Percentiles rank a stretch among this genome's conserved stretches.
Conservation (phyloP, 2,113 vertebrate genomes). For the Parotia lawesii region DNA sequence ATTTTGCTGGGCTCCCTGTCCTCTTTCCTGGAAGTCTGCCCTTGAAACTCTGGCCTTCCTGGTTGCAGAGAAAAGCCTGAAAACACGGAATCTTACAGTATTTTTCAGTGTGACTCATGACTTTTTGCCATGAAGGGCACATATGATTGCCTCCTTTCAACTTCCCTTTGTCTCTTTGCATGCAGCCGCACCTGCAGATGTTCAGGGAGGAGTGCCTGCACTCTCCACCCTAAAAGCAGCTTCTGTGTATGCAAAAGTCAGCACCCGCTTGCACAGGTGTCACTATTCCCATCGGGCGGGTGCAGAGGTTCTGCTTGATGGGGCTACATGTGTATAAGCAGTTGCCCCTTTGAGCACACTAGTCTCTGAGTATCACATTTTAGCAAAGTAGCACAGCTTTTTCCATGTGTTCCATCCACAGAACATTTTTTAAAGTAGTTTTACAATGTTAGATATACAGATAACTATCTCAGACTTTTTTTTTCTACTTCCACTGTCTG, state of each 20-base stretch:
- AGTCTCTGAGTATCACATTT: not conserved
- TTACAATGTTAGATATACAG: not conserved
- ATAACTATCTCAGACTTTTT: not conserved
- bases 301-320: conserved; percentile 40
- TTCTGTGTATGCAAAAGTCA: conserved; percentile 62
- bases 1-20: not conserved
- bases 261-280: conserved; percentile 47
- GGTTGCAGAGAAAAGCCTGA: not conserved
- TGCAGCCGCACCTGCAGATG: conserved; percentile 59
- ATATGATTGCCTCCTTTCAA: conserved; percentile 9
- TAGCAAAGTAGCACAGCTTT: not conserved
- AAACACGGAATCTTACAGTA: not conserved
- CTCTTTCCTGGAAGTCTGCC: not conserved
- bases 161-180: conserved; percentile 57
- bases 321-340: not conserved
- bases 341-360: not conserved
- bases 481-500: not conserved
- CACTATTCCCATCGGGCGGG: conserved; percentile 22
- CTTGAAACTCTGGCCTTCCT: not conserved
- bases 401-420: not conserved
- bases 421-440: not conserved
- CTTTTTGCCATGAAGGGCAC: conserved; percentile 9
- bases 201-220: conserved; percentile 36
- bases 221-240: conserved; percentile 43
- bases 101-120: conserved; percentile 25